phyloP scores from a whole-genome alignment of 2,113 vertebrate species.

The Caloenas nicobarica region DNA sequence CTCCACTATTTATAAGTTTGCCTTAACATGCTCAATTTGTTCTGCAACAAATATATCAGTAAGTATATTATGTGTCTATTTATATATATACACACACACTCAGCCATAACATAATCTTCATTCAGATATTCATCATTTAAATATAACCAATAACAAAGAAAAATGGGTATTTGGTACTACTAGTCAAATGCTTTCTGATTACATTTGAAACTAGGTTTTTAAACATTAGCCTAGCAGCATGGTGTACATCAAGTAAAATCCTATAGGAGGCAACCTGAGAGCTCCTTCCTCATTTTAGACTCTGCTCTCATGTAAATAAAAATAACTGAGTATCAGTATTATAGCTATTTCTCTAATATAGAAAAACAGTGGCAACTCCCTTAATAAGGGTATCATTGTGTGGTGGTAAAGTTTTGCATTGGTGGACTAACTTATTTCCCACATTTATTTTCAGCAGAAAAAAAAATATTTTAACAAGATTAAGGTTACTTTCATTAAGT shows the following conservation, averaged over 20 bases:
- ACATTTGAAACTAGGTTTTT: background rate
- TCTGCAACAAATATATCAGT: background rate
- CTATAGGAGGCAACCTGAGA: background rate
- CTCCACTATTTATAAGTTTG: background rate
- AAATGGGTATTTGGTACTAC: background rate
- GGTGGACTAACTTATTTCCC: background rate
- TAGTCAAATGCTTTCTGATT: background rate
- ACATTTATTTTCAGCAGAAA: background rate
- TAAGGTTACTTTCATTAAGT: background rate
- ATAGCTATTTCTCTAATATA: background rate
- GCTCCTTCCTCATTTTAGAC: background rate
- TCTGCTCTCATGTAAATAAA: background rate
- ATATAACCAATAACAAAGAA: background rate
- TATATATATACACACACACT: fast-evolving
- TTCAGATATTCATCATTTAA: background rate
- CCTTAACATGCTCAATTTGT: background rate
- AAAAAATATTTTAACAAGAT: background rate
- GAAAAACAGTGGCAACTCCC: background rate
- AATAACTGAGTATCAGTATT: background rate
- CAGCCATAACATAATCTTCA: background rate
- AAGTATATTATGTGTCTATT: background rate
- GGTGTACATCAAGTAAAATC: background rate
- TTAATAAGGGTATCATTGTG: background rate
- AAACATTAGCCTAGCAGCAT: background rate
- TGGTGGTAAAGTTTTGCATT: background rate